Percentiles rank a stretch among this genome's conserved stretches.
Evolutionary conservation across 2,113 vertebrate species (phyloP).

Genomic region (Lycaon pictus): DNA sequence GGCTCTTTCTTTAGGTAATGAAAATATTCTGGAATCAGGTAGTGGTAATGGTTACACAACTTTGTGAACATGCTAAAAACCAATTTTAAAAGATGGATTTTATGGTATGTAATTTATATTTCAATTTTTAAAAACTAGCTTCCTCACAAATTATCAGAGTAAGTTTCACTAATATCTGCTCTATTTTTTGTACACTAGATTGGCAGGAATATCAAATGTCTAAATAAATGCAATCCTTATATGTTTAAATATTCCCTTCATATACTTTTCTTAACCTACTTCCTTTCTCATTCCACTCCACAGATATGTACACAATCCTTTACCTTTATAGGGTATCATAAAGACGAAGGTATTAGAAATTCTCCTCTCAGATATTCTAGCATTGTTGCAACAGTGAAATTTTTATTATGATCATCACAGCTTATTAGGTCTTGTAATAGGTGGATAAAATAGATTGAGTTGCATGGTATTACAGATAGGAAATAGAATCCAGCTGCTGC

Average conservation of each 20-base stretch:
- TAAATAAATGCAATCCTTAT: neutral
- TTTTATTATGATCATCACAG: neutral
- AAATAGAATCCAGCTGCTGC: neutral
- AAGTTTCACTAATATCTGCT: constrained; percentile 60
- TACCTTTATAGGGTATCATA: neutral
- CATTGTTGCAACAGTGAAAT: neutral
- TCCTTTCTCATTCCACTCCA: neutral
- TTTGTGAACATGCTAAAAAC: neutral
- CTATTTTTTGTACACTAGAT: neutral
- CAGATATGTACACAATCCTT: neutral
- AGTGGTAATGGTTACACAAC: neutral
- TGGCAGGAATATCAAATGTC: neutral
- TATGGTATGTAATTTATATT: neutral
- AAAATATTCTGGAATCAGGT: constrained; percentile 19
- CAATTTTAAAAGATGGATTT: neutral
- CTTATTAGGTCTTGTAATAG: neutral
- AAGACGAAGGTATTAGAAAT: neutral
- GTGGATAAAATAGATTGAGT: neutral
- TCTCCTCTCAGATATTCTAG: neutral
- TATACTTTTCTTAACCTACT: neutral
- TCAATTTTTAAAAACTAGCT: constrained; percentile 4
- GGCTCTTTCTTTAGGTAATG: neutral
- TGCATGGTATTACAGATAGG: neutral
- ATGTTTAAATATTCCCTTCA: neutral
- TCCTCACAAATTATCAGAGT: constrained; percentile 65